Evolutionary conservation across 2,113 vertebrate genomes (phyloP).

Genomic region (Himantopus leucocephalus): DNA sequence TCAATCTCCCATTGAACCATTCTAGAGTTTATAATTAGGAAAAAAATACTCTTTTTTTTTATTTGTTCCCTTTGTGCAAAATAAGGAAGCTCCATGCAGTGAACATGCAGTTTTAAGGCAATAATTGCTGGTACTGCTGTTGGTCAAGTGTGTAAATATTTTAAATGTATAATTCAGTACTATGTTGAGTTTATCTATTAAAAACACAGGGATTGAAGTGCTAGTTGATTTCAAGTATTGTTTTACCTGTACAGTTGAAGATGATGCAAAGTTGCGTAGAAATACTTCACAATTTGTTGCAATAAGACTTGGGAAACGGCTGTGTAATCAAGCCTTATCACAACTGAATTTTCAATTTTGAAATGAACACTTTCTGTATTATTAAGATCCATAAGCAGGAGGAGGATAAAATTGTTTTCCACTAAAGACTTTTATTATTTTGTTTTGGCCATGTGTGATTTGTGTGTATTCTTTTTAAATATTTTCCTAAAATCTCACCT

Average conservation of each 20-base stretch:
- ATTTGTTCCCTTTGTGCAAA: constrained; percentile 55
- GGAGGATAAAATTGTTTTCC: constrained; percentile 67
- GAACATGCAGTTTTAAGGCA: constrained; percentile 66
- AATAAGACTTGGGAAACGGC: constrained; percentile 52
- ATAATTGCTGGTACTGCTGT: constrained; percentile 71
- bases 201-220: constrained; percentile 60
- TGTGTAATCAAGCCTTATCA: constrained; percentile 64
- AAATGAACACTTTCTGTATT: constrained; percentile 67
- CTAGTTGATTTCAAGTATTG: constrained; percentile 57
- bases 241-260: constrained; percentile 68
- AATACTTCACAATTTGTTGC: constrained; percentile 59
- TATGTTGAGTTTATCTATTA: constrained; percentile 54
- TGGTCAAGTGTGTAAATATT: constrained; percentile 66
- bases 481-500: constrained; percentile 22
- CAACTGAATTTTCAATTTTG: constrained; percentile 58
- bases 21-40: background rate
- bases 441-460: constrained; percentile 72
- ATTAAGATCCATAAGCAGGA: constrained; percentile 61
- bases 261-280: constrained; percentile 49
- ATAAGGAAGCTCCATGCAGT: constrained; percentile 47
- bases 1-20: background rate
- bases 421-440: constrained; percentile 76
- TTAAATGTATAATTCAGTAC: constrained; percentile 72
- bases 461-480: constrained; percentile 57
- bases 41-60: background rate